Evolutionary conservation across 2,797 vertebrate species (phyloP), one percentile per base, ranked within the genome.

Genomic region (Lophius americanus): DNA sequence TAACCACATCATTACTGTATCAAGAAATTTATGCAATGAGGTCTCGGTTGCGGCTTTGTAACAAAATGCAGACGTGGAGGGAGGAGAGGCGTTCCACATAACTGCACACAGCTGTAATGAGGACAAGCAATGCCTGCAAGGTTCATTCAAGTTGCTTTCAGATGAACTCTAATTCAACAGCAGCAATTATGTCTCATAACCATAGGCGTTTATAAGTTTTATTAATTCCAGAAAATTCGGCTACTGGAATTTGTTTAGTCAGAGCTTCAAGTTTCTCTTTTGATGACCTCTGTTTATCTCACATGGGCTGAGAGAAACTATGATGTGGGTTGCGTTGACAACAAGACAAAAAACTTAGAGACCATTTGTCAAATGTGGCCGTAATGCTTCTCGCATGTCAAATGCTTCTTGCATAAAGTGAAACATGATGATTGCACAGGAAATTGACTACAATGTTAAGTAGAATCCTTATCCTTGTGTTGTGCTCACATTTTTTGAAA

Each of bases 141-240:
- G 85, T 89, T 88, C 80, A 92, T 84, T 76, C 74, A 84, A 79
- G 87, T 91, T 91, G 88, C 77, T 74, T 64, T 67, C 78, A 78
- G 81, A 88, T 79, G 69, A 57, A 69, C 69, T 67, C 62, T 50
- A 3, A 42, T 51, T 74, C 50, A 58, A 62, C 39, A 76, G 61
- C 73, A 56, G 38, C 58, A 41, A 55, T 62, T 49, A 33, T 37
- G 38, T 35, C 23, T 43, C 47, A 71, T 59, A 50, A 64, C 57
- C 63, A 57, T 5, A 4, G 59, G 60, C 70, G 67, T 46, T 37
- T 58, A 60, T 69, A 55, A 60, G 64, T 71, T 51, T 72, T 47
- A n/a, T 52, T 7, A 37, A 70, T 73, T 56, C 62, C 68, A 50
- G 49, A 74, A 78, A 48, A 56, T n/a, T 4, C 2, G 36, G 39